Evolutionary conservation across 2,888 invertebrate genomes (phyloP), one percentile per base, ranked within the genome.

Genomic region (Linyphia triangularis): DNA sequence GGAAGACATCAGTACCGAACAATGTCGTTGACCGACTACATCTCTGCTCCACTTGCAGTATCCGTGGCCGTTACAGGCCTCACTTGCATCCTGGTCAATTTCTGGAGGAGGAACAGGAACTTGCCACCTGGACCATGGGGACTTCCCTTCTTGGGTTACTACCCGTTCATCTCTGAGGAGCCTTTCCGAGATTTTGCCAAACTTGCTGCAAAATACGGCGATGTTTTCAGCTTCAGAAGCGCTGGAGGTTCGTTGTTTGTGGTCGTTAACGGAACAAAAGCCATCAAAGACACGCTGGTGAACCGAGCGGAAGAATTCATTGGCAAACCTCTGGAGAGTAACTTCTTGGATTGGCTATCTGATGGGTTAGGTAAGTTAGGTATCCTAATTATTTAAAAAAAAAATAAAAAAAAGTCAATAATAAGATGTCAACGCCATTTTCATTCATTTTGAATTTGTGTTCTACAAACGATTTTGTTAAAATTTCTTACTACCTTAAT

Each of bases 321-420:
- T 7, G 86, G 86, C 4, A 65, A 81, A 33, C 86, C 86, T 1
- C 13, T 26, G 3, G 86, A 81, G 22, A 75, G 37, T 16, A 86
- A 79, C 9, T 63, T 65, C 16, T 7, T 75, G 22, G 67, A 57
- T 37, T 86, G 79, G 81, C 22, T 81, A 22, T 72, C 79, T 2
- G 70, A 86, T 28, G 86, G 86, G 5, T 22, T 81, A 16, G 86
- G 86, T 86, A 73, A 86, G 86, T 51, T n/a, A 16, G n/a, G n/a
- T n/a, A n/a, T n/a, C n/a, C n/a, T n/a, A n/a, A n/a, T n/a, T n/a
- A n/a, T n/a, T n/a, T n/a, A n/a, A n/a, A n/a, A n/a, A n/a, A n/a
- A n/a, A n/a, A n/a, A n/a, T n/a, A n/a, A n/a, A n/a, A n/a, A n/a
- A n/a, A n/a, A n/a, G n/a, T n/a, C n/a, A n/a, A n/a, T n/a, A n/a